These are phyloP conservation scores for Argyresthia goedartella DNA, from an alignment of 2,888 invertebrate species.

Conservation along the genomic window DNA sequence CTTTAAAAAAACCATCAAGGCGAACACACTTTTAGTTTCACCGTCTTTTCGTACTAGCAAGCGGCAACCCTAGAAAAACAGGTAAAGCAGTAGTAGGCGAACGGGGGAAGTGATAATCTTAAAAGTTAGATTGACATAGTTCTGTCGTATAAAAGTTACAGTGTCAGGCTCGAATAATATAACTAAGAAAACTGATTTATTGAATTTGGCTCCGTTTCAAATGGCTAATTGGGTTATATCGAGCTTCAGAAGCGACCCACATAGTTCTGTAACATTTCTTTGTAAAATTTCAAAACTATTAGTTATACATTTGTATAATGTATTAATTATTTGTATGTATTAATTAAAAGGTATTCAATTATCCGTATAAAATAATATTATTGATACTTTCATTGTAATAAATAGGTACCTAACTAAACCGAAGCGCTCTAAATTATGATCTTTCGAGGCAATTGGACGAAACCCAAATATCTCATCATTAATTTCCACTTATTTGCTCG, in stretches of 20 bases:
- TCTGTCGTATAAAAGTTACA: conserved; percentile 57
- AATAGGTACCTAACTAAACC: too few relatives aligned
- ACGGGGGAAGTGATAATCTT: conserved; percentile 60
- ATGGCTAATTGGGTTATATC: conserved; percentile 35
- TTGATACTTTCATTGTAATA: too few relatives aligned
- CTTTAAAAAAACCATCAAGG: too few relatives aligned
- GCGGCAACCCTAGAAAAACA: conserved; percentile 36
- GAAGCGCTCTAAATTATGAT: too few relatives aligned
- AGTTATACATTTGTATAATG: neutral
- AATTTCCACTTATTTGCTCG: neutral
- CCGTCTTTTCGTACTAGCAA: too few relatives aligned
- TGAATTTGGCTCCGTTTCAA: conserved; percentile 51
- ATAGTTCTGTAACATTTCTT: too few relatives aligned
- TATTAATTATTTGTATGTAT: too few relatives aligned
- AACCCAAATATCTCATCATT: neutral
- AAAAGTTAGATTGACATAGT: conserved; percentile 68
- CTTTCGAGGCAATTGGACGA: neutral
- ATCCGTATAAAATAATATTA: too few relatives aligned
- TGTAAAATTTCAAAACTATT: too few relatives aligned
- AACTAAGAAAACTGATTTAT: conserved; percentile 35
- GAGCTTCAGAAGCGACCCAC: neutral
- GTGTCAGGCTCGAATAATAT: conserved; percentile 35
- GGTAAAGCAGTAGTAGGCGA: conserved; percentile 43
- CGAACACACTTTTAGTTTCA: too few relatives aligned
- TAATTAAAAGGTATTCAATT: too few relatives aligned